A percentile compares a stretch with the other conserved stretches of the same genome.
phyloP scores from a whole-genome alignment of 2,888 invertebrate genomes.

The Parnassius smintheus region DNA sequence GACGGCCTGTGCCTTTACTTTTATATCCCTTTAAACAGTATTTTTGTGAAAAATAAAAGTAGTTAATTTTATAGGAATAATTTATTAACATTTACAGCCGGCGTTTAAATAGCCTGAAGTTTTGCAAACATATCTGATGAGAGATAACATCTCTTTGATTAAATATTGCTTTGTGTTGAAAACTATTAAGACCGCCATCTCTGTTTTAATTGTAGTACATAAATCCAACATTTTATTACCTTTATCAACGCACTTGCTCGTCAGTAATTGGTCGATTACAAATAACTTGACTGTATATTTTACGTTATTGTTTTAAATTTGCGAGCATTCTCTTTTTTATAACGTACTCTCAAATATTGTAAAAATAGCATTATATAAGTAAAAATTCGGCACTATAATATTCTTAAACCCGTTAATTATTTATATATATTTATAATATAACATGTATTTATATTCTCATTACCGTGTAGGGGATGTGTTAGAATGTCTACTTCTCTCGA shows the following conservation, averaged over 20 bases:
- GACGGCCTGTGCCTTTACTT: no score
- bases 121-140: conserved; percentile 42
- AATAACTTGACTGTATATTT: conserved; percentile 28
- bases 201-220: conserved; percentile 59
- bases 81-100: conserved; percentile 4
- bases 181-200: conserved; percentile 56
- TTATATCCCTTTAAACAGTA: no score
- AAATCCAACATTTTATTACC: conserved; percentile 65
- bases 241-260: conserved; percentile 61
- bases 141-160: conserved; percentile 46
- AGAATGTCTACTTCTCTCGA: no score
- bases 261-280: conserved; percentile 47
- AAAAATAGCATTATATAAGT: no score
- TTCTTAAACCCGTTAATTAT: no score
- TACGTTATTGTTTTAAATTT: not conserved
- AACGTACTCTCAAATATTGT: no score
- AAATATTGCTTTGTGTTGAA: conserved; percentile 36
- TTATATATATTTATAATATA: no score
- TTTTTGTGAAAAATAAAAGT: not conserved
- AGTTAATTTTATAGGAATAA: conserved; percentile 17
- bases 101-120: conserved; percentile 19
- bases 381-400: no score
- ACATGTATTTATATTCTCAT: no score
- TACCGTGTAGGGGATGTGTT: no score
- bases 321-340: conserved; percentile 38